Percentiles rank a stretch among this genome's conserved stretches.
Conservation (phyloP, 2,113 vertebrate species). For the Muntiacus reevesi region DNA sequence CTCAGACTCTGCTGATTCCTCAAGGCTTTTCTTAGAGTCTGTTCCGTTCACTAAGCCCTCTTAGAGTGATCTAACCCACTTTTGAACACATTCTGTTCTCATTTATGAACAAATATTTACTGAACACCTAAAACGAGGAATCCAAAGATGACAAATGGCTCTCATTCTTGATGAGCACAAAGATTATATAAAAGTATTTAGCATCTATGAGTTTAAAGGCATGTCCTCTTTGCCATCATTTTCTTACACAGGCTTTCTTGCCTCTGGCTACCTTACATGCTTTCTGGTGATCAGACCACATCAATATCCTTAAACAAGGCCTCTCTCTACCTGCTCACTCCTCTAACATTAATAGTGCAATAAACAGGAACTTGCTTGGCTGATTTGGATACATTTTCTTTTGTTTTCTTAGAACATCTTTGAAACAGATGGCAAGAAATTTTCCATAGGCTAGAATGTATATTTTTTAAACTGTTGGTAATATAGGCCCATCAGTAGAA, state of each 20-base stretch:
- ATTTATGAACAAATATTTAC: neutral
- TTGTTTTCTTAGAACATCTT: constrained; percentile 1
- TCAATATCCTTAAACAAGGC: neutral
- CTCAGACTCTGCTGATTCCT: neutral
- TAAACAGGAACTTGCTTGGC: neutral
- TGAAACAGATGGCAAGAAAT: neutral
- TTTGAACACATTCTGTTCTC: neutral
- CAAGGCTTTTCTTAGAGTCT: neutral
- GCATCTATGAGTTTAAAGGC: neutral
- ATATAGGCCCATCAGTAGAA: neutral
- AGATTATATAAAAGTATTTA: neutral
- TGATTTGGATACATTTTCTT: neutral
- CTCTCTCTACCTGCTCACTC: neutral
- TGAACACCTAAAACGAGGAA: neutral
- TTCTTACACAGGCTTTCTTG: neutral
- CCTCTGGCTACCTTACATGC: neutral
- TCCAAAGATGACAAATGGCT: neutral
- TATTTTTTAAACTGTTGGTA: neutral
- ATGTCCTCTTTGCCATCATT: neutral
- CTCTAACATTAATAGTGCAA: neutral
- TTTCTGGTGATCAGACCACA: neutral
- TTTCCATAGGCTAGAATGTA: neutral
- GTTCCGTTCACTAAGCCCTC: neutral
- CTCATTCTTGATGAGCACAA: neutral
- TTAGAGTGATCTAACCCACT: neutral